phyloP scores from a whole-genome alignment of 2,888 invertebrate genomes.

The Caenorhabditis sp. region DNA sequence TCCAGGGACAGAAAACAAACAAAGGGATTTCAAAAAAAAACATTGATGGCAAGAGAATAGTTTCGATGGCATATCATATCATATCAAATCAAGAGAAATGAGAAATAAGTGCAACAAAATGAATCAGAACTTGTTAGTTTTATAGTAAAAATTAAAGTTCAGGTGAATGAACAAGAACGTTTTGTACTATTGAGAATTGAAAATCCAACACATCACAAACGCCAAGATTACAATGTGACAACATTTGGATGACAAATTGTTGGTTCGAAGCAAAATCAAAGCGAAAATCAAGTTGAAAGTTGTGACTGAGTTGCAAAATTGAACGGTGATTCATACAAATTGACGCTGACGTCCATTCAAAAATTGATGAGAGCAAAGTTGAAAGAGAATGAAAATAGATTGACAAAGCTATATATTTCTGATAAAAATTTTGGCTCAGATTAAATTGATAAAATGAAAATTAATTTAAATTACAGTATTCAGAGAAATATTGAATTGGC shows the following conservation, averaged over 20 bases:
- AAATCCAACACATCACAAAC: neutral
- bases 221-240: neutral
- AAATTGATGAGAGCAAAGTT: too few species aligned
- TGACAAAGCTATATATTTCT: too few species aligned
- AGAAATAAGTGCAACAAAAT: neutral
- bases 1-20: slow-evolving; percentile 15
- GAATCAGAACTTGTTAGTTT: too few species aligned
- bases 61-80: slow-evolving; percentile 3
- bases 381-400: too few species aligned
- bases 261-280: neutral
- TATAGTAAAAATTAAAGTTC: too few species aligned
- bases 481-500: too few species aligned
- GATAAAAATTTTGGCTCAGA: too few species aligned
- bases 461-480: too few species aligned
- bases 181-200: too few species aligned
- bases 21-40: neutral
- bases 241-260: neutral
- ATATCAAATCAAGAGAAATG: too few species aligned
- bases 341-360: neutral
- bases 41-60: neutral
- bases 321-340: slow-evolving; percentile 15
- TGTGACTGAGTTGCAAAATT: slow-evolving; percentile 2
- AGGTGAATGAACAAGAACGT: too few species aligned
- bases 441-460: too few species aligned
- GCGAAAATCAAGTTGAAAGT: slow-evolving; percentile 13